Conservation (phyloP, 2,113 vertebrate genomes). For the Raphicerus campestris region DNA sequence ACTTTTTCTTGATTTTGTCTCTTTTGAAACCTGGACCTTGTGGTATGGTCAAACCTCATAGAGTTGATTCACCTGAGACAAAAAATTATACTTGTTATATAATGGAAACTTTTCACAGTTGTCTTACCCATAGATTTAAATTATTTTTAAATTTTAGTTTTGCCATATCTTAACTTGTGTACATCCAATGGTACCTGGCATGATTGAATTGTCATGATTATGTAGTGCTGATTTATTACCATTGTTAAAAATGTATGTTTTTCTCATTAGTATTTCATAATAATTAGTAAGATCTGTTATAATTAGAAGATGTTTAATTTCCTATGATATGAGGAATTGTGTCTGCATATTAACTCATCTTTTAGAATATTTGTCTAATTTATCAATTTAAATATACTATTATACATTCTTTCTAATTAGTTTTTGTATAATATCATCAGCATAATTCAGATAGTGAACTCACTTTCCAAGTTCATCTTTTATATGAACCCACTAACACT, state of each 20-base stretch:
- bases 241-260: conserved; percentile 54
- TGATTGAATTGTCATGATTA: background rate
- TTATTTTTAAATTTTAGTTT: background rate
- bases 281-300: conserved; percentile 31
- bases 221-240: conserved; percentile 2
- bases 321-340: conserved; percentile 6
- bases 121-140: background rate
- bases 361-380: conserved; percentile 45
- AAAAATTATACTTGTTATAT: background rate
- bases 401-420: background rate
- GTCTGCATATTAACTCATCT: background rate
- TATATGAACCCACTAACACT: background rate
- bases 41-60: background rate
- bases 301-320: conserved; percentile 46
- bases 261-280: conserved; percentile 50
- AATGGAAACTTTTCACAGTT: background rate
- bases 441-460: background rate
- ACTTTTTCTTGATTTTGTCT: background rate
- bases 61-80: background rate
- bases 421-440: background rate
- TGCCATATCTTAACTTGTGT: background rate
- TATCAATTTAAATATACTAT: background rate
- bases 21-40: background rate
- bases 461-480: background rate
- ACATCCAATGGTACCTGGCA: background rate